phyloP scores from a whole-genome alignment of 2,888 invertebrate species.

The Scotopteryx bipunctaria region DNA sequence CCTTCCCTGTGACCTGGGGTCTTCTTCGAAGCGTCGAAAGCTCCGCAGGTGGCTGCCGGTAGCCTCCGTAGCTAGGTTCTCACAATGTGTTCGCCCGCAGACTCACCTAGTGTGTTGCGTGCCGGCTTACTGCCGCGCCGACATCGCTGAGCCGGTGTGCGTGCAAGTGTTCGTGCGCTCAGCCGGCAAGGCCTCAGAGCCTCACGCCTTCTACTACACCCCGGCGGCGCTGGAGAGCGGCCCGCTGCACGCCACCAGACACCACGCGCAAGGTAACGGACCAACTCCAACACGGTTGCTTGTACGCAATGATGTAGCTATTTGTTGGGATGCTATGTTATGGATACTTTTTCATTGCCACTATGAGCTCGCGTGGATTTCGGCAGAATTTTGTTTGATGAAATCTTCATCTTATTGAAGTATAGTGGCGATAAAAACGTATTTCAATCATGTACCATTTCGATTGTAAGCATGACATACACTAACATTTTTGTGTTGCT shows the following conservation, averaged over 20 bases:
- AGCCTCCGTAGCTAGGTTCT: neutral
- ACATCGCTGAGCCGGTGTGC: constrained; percentile 87
- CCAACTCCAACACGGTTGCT: constrained; percentile 50
- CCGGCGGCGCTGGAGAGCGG: constrained; percentile 71
- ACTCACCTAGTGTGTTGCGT: constrained; percentile 94
- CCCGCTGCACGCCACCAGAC: constrained; percentile 60
- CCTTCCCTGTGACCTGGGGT: too few relatives aligned
- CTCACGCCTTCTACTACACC: constrained; percentile 92
- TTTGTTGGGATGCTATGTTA: constrained; percentile 20
- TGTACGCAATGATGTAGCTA: constrained; percentile 5
- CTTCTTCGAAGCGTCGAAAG: neutral
- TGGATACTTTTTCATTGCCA: constrained; percentile 14
- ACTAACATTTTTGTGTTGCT: constrained; percentile 35
- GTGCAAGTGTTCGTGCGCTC: constrained; percentile 92
- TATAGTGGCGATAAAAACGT: constrained; percentile 17
- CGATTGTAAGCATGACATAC: constrained; percentile 25
- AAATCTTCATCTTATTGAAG: too few relatives aligned
- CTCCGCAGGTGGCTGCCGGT: neutral
- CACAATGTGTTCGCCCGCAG: constrained; percentile 66
- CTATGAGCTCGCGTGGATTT: too few relatives aligned
- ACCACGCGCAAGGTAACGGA: constrained; percentile 60
- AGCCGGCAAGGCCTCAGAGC: constrained; percentile 93
- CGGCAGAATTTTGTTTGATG: too few relatives aligned
- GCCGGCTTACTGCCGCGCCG: constrained; percentile 88
- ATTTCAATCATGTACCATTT: constrained; percentile 22